Base-by-base conservation (phyloP, 2,888 invertebrate species). In the Brachypterus glaber region DNA sequence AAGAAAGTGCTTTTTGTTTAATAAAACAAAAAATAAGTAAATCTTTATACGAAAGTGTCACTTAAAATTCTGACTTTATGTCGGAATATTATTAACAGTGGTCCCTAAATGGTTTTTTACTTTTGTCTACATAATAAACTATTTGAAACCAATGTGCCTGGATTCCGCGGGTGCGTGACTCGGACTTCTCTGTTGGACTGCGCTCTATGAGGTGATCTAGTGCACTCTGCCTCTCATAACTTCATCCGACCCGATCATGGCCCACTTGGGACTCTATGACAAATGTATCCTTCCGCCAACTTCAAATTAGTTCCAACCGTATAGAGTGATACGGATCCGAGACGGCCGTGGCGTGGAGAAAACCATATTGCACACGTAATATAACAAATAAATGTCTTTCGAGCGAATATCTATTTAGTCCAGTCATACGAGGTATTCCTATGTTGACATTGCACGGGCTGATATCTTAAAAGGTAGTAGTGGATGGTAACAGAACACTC, bases 251-350 rank as follows among this genome's bases (percentile, higher is more conserved):
- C 65, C 65, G 65, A 66, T 66, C 65, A 66, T 66, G 64, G 65
- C 66, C 55, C 66, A 54, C 65, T 47, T 48, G 66, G 64, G 66
- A 66, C 59, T 59, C 59, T 63, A 66, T 66, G 66, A 66, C 66
- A 66, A 66, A 66, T 66, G 66, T 66, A 66, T 63, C 64, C 65
- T 66, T 66, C 65, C 64, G 62, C 63, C 64, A 64, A 66, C 65
- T 66, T 66, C 65, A 65, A 66, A 66, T 66, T 66, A 66, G 66
- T 66, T 66, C 64, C 61, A 60, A 59, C 56, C 60, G 58, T 60
- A 54, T 53, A 54, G 51, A 46, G 47, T 50, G 52, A 50, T 42
- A 42, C 41, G 41, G 38, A 43, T 36, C 35, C 45, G 16, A 41
- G 39, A 33, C 54, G 55, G 32, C 45, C 39, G 37, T 43, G 41